Base-by-base conservation (phyloP, 1,140 invertebrate genomes). In the Oryctes rhinoceros region DNA sequence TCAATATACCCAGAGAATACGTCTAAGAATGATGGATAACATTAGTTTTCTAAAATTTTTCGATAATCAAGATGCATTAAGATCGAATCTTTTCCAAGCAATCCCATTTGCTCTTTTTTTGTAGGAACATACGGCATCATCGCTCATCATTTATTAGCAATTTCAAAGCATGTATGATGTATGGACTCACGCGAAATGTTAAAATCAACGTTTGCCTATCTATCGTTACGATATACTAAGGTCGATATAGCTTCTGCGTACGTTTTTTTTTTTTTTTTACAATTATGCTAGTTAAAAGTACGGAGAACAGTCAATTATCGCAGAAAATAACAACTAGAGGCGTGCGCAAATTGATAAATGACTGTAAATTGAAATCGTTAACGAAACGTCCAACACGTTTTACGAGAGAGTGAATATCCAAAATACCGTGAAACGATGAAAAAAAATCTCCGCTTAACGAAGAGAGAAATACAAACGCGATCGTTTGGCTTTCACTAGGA, bases 371-470 rank as follows among this genome's bases (percentile, higher is more conserved):
- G 53, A 18, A n/a, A 18, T 59, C 53, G 24, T 71, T 71, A 71
- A 71, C 39, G 39, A 71, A 71, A 35, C 35, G 3, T 71, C 20
- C 65, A 37, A 71, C 13, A 24, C 20, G 24, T 59, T 59, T 59
- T 59, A 59, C 65, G 65, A 71, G 2, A 71, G 65, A 71, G 24
- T 71, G 13, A 71, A 71, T 37, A 71, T 59, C 53, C 65, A 71
- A 35, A 71, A 71, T 71, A 71, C 13, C 65, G 65, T 71, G 65
- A 37, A 71, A 20, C 11, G 20, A 35, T 6, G 13, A 71, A 71
- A 30, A 71, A 30, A 20, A 35, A 71, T 37, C 18, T 71, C 13
- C 18, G 2, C 24, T 30, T 59, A 59, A 24, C 24, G 18, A 71
- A 35, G 15, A 71, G 11, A 71, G 24, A 71, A 62, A 35, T 37